These are phyloP conservation scores for Rhinopomastus cyanomelas DNA, from an alignment of 2,113 vertebrate species.

Conservation along the genomic window DNA sequence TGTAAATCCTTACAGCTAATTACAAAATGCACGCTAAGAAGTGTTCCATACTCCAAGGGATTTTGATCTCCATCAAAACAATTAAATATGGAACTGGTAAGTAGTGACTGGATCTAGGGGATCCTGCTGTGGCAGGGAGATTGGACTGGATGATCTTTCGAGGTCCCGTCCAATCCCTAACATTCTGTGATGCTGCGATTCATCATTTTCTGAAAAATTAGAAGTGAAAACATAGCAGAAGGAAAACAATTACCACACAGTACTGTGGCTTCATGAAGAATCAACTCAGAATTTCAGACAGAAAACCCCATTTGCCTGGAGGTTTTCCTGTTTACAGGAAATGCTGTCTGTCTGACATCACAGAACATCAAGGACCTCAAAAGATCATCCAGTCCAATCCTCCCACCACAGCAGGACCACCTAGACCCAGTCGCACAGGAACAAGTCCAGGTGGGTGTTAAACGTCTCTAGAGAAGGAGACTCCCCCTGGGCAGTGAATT, in stretches of 20 bases:
- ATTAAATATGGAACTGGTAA: neutral
- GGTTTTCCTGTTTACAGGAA: neutral
- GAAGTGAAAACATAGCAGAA: neutral
- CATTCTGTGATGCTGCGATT: no score
- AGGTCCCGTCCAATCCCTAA: no score
- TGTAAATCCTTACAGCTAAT: slow-evolving; percentile 18
- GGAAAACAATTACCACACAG: neutral
- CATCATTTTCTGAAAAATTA: neutral
- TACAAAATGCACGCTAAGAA: slow-evolving; percentile 16
- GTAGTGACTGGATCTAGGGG: no score
- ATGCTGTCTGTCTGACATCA: neutral
- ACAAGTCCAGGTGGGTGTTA: no score
- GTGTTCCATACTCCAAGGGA: neutral
- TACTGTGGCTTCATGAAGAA: neutral
- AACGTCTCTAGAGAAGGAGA: no score
- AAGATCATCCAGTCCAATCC: no score
- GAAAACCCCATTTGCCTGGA: slow-evolving; percentile 9
- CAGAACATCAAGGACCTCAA: no score
- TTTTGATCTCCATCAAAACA: neutral
- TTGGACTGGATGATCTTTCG: no score
- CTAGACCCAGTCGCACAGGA: no score
- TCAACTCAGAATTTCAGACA: slow-evolving; percentile 4
- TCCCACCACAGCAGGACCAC: no score
- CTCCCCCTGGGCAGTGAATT: no score
- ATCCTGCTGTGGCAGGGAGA: no score